These are phyloP conservation scores for Hanleya hanleyi DNA, from an alignment of 2,888 invertebrate genomes.

Conservation along the genomic window DNA sequence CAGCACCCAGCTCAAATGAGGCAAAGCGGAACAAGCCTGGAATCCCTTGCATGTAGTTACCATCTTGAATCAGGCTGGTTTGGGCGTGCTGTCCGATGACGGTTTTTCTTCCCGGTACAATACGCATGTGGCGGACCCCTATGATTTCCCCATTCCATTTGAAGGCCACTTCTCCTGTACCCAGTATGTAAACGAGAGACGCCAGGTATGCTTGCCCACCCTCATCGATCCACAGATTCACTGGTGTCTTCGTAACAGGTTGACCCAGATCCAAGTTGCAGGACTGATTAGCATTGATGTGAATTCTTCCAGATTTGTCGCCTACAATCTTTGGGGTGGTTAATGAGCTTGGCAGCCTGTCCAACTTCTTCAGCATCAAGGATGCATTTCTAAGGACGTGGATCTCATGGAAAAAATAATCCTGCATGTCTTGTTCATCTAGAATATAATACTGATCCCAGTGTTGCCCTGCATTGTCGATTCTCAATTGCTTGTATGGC, in stretches of 20 bases:
- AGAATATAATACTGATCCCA: slow-evolving; percentile 56
- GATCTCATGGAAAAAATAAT: slow-evolving; percentile 51
- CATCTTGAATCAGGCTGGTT: slow-evolving; percentile 46
- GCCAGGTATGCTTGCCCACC: slow-evolving; percentile 48
- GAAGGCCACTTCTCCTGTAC: slow-evolving; percentile 55
- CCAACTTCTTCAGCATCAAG: slow-evolving; percentile 43
- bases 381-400: slow-evolving; percentile 49
- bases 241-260: slow-evolving; percentile 43
- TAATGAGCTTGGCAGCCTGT: slow-evolving; percentile 28
- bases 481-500: slow-evolving; percentile 44
- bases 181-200: slow-evolving; percentile 53
- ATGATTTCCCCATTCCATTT: slow-evolving; percentile 58
- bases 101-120: slow-evolving; percentile 52
- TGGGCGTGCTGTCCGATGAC: slow-evolving; percentile 46
- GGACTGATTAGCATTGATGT: slow-evolving; percentile 41
- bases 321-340: slow-evolving; percentile 44
- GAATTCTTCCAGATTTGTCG: slow-evolving; percentile 52
- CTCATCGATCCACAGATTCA: slow-evolving; percentile 56
- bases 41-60: slow-evolving; percentile 36
- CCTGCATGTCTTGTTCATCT: slow-evolving; percentile 39
- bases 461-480: slow-evolving; percentile 45
- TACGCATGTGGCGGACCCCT: slow-evolving; percentile 53
- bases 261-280: slow-evolving; percentile 44
- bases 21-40: slow-evolving; percentile 52
- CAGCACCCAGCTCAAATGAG: slow-evolving; percentile 53